Conservation (phyloP, 2,888 invertebrate genomes). For the Orchesellides sinensis region DNA sequence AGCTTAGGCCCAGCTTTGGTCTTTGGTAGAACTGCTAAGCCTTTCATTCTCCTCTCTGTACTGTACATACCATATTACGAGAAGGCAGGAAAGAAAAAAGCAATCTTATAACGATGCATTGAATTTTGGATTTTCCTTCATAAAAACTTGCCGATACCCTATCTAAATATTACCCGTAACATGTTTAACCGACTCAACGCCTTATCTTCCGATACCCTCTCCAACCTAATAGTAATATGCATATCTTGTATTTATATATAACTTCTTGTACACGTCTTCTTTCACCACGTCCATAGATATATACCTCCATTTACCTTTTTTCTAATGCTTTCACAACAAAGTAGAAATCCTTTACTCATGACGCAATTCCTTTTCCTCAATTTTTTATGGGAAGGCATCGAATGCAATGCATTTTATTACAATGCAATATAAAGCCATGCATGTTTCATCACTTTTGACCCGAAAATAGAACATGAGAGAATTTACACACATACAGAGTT, state of each 20-base stretch:
- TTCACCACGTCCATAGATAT: too few relatives aligned
- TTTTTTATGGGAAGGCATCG: background rate
- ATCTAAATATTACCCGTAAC: slow-evolving; percentile 8
- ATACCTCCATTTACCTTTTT: too few relatives aligned
- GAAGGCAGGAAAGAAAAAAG: slow-evolving; percentile 2
- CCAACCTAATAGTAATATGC: too few relatives aligned
- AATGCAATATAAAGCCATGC: background rate
- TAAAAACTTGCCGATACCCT: slow-evolving; percentile 10
- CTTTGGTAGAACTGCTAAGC: background rate
- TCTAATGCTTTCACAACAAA: too few relatives aligned
- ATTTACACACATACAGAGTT: too few relatives aligned
- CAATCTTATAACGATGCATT: slow-evolving; percentile 32
- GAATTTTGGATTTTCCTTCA: slow-evolving; percentile 19
- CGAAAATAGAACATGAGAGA: slow-evolving; percentile 36
- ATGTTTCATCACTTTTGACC: slow-evolving; percentile 33
- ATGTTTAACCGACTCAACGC: background rate
- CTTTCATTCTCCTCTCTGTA: background rate
- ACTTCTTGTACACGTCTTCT: too few relatives aligned
- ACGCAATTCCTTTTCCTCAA: background rate
- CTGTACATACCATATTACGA: background rate
- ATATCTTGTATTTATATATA: background rate
- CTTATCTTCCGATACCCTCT: background rate
- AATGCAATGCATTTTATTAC: background rate
- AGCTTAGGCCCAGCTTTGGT: slow-evolving; percentile 13
- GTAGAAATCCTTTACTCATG: too few relatives aligned